Evolutionary conservation across 2,888 invertebrate species (phyloP), one percentile per base, ranked within the genome.

Genomic region (Chrysolina americana): DNA sequence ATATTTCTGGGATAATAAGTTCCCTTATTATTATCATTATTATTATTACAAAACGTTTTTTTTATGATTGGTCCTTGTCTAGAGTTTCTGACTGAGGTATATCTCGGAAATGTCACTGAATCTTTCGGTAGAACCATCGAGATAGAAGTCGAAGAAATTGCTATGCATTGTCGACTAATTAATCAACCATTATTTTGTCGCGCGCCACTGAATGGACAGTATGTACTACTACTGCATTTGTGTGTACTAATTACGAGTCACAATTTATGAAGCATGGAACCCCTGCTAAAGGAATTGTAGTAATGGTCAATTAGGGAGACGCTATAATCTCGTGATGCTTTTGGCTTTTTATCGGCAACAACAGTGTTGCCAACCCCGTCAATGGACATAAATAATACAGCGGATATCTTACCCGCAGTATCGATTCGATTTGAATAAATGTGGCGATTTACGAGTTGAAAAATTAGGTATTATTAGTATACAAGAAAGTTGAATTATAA

Each of bases 241-340:
- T 77, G 74, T 77, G 79, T 78, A 77, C 81, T 83, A 84, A 84
- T 83, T 82, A 82, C 41, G 79, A 77, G 76, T 56, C 77, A 81
- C 78, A 83, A 84, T 84, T 84, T 84, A 84, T 83, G 83, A 81
- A 80, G 78, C 81, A 82, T 82, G 81, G 75, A 78, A 75, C 73
- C 78, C 81, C 78, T 79, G 80, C 81, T 81, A 28, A 3, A 80
- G 48, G 28, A 65, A 50, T 48, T 71, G 77, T 79, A 80, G 80
- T 83, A 83, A 83, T 83, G 80, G 82, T 82, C 82, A 84, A 84
- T 84, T 84, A 83, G 82, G 78, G 78, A 79, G 76, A 66, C 79
- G 81, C 78, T 81, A 81, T 48, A 65, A 65, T 65, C 48, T 41
- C 19, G 47, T 48, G 21, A 48, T 65, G 65, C 48, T 44, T 65